These are phyloP conservation scores for Gavialis gangeticus DNA, from an alignment of 2,113 vertebrate species.

Conservation along the genomic window DNA sequence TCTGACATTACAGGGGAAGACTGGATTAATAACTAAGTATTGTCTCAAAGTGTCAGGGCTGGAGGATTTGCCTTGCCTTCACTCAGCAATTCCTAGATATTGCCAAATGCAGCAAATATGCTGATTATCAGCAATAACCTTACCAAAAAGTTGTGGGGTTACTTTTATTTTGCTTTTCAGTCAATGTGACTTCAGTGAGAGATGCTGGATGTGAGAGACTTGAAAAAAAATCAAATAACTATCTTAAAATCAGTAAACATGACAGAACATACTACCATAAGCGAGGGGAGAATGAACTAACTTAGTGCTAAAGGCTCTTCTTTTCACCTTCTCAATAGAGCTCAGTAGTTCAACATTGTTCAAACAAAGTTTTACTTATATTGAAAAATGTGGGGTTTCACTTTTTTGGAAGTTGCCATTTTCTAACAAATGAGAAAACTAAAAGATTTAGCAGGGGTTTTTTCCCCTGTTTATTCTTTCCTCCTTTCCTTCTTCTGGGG, in stretches of 20 bases:
- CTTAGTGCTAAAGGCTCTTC: background rate
- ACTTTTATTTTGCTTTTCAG: background rate
- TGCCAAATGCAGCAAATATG: background rate
- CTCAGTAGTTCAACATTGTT: background rate
- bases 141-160: background rate
- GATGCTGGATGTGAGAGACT: background rate
- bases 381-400: background rate
- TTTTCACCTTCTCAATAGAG: background rate
- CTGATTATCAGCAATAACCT: background rate
- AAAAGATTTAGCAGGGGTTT: background rate
- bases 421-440: background rate
- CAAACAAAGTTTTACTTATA: background rate
- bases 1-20: background rate
- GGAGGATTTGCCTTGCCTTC: background rate
- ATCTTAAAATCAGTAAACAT: background rate
- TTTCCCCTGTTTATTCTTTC: background rate
- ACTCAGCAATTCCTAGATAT: background rate
- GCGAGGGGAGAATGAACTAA: background rate
- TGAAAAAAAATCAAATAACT: background rate
- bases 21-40: background rate
- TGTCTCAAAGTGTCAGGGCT: background rate
- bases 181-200: background rate
- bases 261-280: background rate
- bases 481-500: background rate
- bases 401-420: background rate